phyloP scores from a whole-genome alignment of 2,113 vertebrate species.

The Vireo altiloquus region DNA sequence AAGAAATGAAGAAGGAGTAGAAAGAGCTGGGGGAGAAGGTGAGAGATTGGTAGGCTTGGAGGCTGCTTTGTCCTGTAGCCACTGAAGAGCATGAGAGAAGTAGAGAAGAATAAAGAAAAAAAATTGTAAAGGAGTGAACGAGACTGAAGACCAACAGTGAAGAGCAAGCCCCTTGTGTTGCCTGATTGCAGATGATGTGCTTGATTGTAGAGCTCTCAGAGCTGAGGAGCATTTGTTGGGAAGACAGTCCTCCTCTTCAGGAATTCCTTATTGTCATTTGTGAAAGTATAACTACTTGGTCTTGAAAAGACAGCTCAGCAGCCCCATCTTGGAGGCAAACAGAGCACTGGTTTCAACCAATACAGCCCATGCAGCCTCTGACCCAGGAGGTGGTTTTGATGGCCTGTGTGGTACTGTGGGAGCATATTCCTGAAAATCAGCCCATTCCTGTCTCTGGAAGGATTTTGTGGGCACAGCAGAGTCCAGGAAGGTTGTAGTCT shows the following conservation, averaged over 20 bases:
- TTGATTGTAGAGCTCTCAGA: background rate
- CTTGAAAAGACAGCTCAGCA: background rate
- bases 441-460: background rate
- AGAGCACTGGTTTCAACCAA: background rate
- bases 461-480: background rate
- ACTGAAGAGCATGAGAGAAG: background rate
- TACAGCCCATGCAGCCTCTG: accelerated
- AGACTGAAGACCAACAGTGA: background rate
- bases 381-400: background rate
- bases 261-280: background rate
- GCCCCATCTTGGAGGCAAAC: background rate
- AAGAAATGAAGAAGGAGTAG: background rate
- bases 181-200: no score
- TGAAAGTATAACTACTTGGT: background rate
- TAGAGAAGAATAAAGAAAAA: background rate
- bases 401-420: accelerated
- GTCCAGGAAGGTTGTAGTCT: background rate
- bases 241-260: background rate
- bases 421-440: background rate
- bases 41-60: background rate
- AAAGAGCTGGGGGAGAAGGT: background rate
- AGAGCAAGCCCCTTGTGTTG: background rate
- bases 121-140: background rate
- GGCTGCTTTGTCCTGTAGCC: background rate
- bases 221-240: background rate